These are phyloP conservation scores for Spea multiplicata DNA, from an alignment of 2,113 vertebrate genomes.

Conservation along the genomic window DNA sequence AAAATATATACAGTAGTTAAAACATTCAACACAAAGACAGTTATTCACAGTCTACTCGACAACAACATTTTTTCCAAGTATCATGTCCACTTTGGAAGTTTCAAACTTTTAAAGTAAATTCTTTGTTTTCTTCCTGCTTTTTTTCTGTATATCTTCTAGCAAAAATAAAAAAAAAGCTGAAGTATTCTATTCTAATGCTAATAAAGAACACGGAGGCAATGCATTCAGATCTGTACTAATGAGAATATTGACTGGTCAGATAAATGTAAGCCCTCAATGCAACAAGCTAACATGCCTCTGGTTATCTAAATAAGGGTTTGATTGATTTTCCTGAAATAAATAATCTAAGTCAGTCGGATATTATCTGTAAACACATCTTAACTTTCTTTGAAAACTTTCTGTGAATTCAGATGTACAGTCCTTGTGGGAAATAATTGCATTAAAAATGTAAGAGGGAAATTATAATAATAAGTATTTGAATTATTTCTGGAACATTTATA, in stretches of 20 bases:
- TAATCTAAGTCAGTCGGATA: conserved; percentile 59
- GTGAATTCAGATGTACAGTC: conserved; percentile 61
- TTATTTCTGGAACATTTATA: no score
- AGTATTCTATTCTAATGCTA: conserved; percentile 18
- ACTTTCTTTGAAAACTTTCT: conserved; percentile 56
- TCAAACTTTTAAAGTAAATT: no score
- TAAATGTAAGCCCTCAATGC: conserved; percentile 54
- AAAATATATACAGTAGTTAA: no score
- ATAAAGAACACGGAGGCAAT: conserved; percentile 33
- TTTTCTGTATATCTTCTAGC: not conserved
- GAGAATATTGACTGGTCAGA: conserved; percentile 57
- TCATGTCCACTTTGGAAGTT: no score
- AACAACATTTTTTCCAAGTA: no score
- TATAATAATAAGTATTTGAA: no score
- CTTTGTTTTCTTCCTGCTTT: not conserved
- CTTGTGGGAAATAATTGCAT: conserved; percentile 56
- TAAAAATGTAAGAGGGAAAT: not conserved
- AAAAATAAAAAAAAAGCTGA: not conserved
- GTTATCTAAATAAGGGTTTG: conserved; percentile 62
- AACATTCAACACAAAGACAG: no score
- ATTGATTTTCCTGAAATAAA: conserved; percentile 61
- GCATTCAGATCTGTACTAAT: conserved; percentile 52
- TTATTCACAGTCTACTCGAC: no score
- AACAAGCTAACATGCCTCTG: conserved; percentile 56
- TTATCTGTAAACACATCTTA: conserved; percentile 59